These are phyloP conservation scores for Campoletis sonorensis DNA, from an alignment of 1,140 invertebrate species.

Conservation along the genomic window DNA sequence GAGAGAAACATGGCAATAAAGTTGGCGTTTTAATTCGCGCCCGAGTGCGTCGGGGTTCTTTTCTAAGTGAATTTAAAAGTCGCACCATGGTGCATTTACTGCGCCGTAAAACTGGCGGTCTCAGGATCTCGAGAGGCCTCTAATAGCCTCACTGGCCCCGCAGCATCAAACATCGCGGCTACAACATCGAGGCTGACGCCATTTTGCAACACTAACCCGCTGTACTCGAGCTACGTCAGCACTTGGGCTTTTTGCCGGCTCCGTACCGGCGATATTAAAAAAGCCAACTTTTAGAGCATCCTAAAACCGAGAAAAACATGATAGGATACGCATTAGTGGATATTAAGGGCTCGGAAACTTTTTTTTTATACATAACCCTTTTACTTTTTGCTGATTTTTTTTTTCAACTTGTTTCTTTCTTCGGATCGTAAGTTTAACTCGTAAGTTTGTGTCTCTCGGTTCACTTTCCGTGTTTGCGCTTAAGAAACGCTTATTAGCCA, in stretches of 20 bases:
- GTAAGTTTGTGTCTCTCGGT: background rate
- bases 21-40: constrained; percentile 55
- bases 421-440: background rate
- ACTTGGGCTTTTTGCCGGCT: background rate
- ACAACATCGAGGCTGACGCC: constrained; percentile 9
- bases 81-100: constrained; percentile 57
- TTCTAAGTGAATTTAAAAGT: constrained; percentile 63
- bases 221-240: background rate
- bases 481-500: too few relatives aligned
- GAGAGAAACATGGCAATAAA: constrained; percentile 53
- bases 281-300: background rate
- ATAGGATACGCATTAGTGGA: constrained; percentile 40
- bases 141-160: constrained; percentile 54
- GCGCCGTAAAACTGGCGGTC: constrained; percentile 59
- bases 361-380: constrained; percentile 40
- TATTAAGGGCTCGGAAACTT: constrained; percentile 18
- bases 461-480: too few relatives aligned
- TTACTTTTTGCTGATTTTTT: background rate
- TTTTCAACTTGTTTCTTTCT: background rate
- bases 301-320: background rate
- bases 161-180: constrained; percentile 26
- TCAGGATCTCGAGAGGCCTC: constrained; percentile 50
- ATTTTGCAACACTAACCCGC: constrained; percentile 23
- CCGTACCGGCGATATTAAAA: constrained; percentile 16
- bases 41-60: constrained; percentile 40